These are phyloP conservation scores for Aurelia sp. DNA, from an alignment of 30 jellyfish, hydroid and myxozoan genomes.

Conservation along the genomic window DNA sequence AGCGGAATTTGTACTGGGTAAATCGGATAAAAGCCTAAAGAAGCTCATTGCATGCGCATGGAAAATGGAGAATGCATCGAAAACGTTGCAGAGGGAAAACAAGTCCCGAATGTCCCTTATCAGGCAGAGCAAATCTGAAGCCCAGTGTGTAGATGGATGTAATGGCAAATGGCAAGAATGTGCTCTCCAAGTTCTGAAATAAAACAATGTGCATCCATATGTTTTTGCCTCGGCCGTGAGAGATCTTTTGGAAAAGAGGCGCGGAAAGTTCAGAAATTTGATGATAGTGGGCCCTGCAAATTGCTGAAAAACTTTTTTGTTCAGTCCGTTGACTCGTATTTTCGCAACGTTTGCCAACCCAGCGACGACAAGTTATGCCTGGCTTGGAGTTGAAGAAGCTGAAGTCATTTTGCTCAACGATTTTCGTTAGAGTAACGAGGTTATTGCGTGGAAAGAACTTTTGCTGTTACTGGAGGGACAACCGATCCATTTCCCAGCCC, in stretches of 20 bases:
- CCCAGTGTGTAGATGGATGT: conserved; percentile 19
- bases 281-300: conserved; percentile 41
- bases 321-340: conserved; percentile 34
- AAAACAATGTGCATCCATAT: neutral
- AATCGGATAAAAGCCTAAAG: neutral
- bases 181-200: no score
- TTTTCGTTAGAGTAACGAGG: conserved; percentile 23
- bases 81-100: conserved; percentile 2
- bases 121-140: neutral
- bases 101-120: neutral
- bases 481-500: conserved; percentile 50
- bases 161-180: neutral
- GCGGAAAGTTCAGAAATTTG: conserved; percentile 57
- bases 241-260: conserved; percentile 33
- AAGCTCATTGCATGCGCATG: conserved; percentile 35
- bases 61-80: conserved; percentile 32
- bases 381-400: conserved; percentile 41
- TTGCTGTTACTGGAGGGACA: conserved; percentile 44
- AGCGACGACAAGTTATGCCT: conserved; percentile 35
- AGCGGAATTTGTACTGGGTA: conserved; percentile 20
- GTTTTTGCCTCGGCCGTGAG: conserved; percentile 39
- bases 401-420: conserved; percentile 57
- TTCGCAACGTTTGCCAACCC: conserved; percentile 22
- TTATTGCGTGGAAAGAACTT: conserved; percentile 33
- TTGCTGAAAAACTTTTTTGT: conserved; percentile 45